Evolutionary conservation across 1,140 invertebrate species (phyloP).

Genomic region (Ostrea denselamellosa): DNA sequence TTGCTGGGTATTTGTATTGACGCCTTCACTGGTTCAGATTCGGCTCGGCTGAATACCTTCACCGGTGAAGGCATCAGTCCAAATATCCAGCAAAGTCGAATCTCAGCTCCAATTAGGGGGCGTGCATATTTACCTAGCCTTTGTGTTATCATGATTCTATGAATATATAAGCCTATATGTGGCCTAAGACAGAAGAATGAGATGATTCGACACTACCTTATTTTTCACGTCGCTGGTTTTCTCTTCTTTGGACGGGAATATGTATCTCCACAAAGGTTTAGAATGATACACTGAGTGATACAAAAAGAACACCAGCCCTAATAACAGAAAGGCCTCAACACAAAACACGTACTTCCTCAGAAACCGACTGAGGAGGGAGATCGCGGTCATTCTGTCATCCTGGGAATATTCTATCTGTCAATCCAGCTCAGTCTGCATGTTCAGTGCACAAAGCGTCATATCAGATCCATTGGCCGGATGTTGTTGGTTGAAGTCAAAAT

Average conservation of each 20-base stretch:
- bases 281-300: constrained; percentile 69
- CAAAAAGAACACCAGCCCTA: constrained; percentile 63
- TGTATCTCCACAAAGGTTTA: constrained; percentile 65
- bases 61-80: too few species aligned
- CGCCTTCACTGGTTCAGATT: too few species aligned
- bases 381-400: constrained; percentile 59
- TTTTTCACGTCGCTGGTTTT: constrained; percentile 45
- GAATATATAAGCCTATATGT: constrained; percentile 51
- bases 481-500: too few species aligned
- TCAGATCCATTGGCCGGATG: too few species aligned
- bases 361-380: constrained; percentile 62
- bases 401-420: too few species aligned
- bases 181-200: too few species aligned
- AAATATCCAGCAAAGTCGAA: too few species aligned
- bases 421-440: too few species aligned
- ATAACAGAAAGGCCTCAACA: constrained; percentile 65
- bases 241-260: constrained; percentile 62
- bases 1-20: too few species aligned
- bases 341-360: constrained; percentile 66
- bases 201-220: constrained; percentile 22
- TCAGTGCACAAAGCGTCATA: too few species aligned
- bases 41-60: too few species aligned
- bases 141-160: constrained; percentile 39
- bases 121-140: not conserved
- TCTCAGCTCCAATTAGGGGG: too few species aligned